phyloP scores from a whole-genome alignment of 53 echinoderm and acorn worm species.

The Patiria pectinifera region DNA sequence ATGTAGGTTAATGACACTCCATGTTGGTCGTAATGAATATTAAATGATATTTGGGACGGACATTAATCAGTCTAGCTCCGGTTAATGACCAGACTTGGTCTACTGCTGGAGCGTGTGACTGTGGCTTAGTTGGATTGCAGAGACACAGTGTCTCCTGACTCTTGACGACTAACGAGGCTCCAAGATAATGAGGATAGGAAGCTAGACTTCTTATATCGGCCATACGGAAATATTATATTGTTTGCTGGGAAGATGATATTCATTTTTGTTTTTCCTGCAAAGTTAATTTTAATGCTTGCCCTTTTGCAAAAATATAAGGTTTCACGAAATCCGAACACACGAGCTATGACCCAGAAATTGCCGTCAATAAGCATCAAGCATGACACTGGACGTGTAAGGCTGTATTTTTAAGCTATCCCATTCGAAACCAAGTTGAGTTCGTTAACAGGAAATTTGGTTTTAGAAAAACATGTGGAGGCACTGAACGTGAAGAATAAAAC shows the following conservation, averaged over 20 bases:
- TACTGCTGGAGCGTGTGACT: constrained; percentile 8
- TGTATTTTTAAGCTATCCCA: too few species aligned
- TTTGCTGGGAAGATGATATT: neutral
- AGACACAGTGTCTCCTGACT: constrained; percentile 51
- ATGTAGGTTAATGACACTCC: constrained; percentile 48
- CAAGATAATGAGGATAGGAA: constrained; percentile 37
- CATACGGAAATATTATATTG: constrained; percentile 5
- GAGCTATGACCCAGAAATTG: too few species aligned
- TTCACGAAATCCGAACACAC: too few species aligned
- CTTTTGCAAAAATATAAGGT: too few species aligned
- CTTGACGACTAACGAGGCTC: constrained; percentile 14
- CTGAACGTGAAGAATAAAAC: too few species aligned
- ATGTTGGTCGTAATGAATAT: constrained; percentile 34
- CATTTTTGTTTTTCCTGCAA: neutral
- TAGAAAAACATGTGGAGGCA: too few species aligned
- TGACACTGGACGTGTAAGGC: too few species aligned
- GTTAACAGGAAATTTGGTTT: too few species aligned
- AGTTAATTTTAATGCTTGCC: too few species aligned
- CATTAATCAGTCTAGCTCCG: constrained; percentile 61
- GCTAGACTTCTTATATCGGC: neutral
- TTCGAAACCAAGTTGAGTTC: too few species aligned
- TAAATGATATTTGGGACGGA: constrained; percentile 43
- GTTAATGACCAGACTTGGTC: constrained; percentile 46
- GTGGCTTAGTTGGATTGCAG: neutral
- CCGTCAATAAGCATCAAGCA: too few species aligned